Conservation (phyloP, 1,140 invertebrate species). For the Pseudomyrmex gracilis region DNA sequence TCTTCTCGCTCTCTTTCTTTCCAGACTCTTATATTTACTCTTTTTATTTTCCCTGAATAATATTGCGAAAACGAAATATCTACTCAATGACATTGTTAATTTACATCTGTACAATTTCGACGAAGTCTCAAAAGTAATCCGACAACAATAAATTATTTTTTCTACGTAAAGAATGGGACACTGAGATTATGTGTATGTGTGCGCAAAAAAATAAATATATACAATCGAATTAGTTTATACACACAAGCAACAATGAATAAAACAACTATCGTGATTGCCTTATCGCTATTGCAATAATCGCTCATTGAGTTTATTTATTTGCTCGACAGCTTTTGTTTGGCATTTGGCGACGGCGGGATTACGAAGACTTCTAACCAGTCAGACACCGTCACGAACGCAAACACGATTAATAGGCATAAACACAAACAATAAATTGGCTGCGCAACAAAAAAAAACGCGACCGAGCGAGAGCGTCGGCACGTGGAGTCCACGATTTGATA, state of each 20-base stretch:
- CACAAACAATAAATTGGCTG: constrained; percentile 75
- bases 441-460: constrained; percentile 40
- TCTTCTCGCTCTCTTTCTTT: too few relatives aligned
- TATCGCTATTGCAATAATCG: constrained; percentile 58
- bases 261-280: constrained; percentile 33
- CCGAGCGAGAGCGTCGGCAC: not conserved
- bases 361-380: constrained; percentile 66
- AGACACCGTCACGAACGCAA: constrained; percentile 70
- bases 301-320: constrained; percentile 71
- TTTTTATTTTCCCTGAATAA: not conserved
- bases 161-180: too few relatives aligned
- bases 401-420: constrained; percentile 69
- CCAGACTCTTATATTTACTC: not conserved
- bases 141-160: constrained; percentile 1
- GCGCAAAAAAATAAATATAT: not conserved
- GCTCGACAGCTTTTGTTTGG: constrained; percentile 71
- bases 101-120: not conserved
- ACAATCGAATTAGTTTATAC: not conserved
- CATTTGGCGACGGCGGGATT: constrained; percentile 74
- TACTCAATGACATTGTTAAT: not conserved
- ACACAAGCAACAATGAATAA: constrained; percentile 4
- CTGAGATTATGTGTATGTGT: too few relatives aligned
- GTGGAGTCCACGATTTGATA: constrained; percentile 9
- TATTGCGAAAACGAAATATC: not conserved
- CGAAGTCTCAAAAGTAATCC: not conserved